These are phyloP conservation scores for Drosophila testacea DNA, from an alignment of 2,888 invertebrate genomes.

Conservation along the genomic window DNA sequence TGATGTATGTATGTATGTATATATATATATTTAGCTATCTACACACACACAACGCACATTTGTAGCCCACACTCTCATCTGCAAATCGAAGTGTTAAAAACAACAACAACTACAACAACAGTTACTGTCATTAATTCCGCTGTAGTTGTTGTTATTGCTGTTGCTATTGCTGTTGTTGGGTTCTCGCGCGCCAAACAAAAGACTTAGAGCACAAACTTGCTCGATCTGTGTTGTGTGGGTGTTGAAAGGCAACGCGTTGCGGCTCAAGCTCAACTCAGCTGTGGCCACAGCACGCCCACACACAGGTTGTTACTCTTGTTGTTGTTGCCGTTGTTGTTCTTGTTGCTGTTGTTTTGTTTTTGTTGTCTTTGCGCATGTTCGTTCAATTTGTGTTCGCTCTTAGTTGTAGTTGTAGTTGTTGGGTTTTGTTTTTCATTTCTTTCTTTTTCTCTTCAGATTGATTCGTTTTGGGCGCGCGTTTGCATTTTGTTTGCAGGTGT, in stretches of 20 bases:
- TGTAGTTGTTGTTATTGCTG: constrained; percentile 30
- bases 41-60: constrained; percentile 10
- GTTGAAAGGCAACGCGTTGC: constrained; percentile 73
- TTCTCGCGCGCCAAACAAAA: constrained; percentile 75
- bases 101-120: constrained; percentile 39
- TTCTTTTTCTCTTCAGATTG: constrained; percentile 17
- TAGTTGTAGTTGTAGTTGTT: constrained; percentile 38
- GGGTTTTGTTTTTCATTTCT: constrained; percentile 18
- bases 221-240: constrained; percentile 62
- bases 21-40: background rate
- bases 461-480: constrained; percentile 49
- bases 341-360: constrained; percentile 38
- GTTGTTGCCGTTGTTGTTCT: constrained; percentile 28
- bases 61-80: constrained; percentile 56
- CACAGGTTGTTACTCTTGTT: constrained; percentile 30
- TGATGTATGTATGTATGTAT: background rate
- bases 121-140: constrained; percentile 10
- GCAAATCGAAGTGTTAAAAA: constrained; percentile 55
- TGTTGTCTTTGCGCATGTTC: constrained; percentile 54
- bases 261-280: constrained; percentile 24
- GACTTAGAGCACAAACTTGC: constrained; percentile 79
- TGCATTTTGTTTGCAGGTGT: constrained; percentile 61
- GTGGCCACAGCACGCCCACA: constrained; percentile 62
- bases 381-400: constrained; percentile 42
- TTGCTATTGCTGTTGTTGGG: constrained; percentile 15